Base-by-base conservation (phyloP, 2,888 invertebrate species). In the Silvanus unidentatus region DNA sequence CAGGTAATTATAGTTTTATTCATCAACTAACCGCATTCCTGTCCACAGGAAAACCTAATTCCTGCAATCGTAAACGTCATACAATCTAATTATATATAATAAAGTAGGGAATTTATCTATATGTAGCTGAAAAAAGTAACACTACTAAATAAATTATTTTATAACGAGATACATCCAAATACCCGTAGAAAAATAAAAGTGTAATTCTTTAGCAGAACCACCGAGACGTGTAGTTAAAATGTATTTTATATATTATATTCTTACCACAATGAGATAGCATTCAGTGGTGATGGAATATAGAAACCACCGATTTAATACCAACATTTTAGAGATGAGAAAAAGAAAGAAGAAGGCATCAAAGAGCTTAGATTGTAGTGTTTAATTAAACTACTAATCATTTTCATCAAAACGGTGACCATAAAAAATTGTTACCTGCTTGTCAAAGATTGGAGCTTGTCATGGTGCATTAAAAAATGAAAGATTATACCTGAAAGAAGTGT, bases 71-170 rank as follows among this genome's bases (percentile, higher is more conserved):
- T 22, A 22, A 22, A 22, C 8, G 22, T 22, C 22, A 22, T 22
- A 22, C 22, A 22, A 22, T 22, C 22, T 22, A 22, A 22, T 22
- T 22, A 22, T 22, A 8, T 22, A 22, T 22, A 3, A 22, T 22
- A 22, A 22, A 22, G 8, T 5, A 3, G 22, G 8, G 8, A 22
- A 22, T 22, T 22, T 8, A 22, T 22, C 22, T 22, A 22, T 8
- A 22, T 3, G 22, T 22, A 22, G 22, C 3, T 22, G 22, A 22
- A 22, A 43, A 43, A 43, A 39, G 22, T 43, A 42, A 34, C 28
- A 40, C 44, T 36, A 40, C 40, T 40, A 44, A 44, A 44, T 44
- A 44, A 44, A 44, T 39, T 39, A 44, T 44, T 44, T 44, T 44
- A 44, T 44, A 44, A 40, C 44, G 32, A 34, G 42, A 42, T 16